Conservation (phyloP, 2,797 vertebrate species). For the Tinamus major region DNA sequence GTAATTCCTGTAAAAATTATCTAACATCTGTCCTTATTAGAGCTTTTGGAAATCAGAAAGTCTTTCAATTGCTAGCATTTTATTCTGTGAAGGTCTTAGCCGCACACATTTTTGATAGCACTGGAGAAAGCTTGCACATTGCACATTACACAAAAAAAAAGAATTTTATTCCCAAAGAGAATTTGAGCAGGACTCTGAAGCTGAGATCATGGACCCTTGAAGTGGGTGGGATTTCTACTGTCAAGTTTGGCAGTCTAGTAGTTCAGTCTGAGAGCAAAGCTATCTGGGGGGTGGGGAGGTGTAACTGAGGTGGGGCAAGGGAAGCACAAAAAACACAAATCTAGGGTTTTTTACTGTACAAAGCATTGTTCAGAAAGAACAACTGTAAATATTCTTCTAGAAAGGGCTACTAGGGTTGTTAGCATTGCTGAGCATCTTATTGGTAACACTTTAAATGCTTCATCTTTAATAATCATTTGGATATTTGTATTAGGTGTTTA, state of each 20-base stretch:
- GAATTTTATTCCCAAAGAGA: conserved; percentile 74
- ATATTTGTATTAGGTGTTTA: conserved; percentile 68
- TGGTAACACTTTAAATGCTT: conserved; percentile 59
- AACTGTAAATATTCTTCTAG: conserved; percentile 65
- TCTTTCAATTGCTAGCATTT: conserved; percentile 31
- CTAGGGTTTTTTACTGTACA: conserved; percentile 60
- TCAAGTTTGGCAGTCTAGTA: not conserved
- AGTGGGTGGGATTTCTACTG: conserved; percentile 11
- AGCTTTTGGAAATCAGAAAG: not conserved
- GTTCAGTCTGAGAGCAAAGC: conserved; percentile 31
- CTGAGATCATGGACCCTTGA: not conserved
- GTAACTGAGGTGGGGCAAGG: conserved; percentile 2
- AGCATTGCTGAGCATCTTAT: conserved; percentile 38
- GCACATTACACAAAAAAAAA: conserved; percentile 50
- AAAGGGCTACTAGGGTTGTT: conserved; percentile 61
- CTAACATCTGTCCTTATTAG: not conserved
- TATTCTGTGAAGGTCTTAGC: conserved; percentile 35
- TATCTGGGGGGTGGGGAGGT: conserved; percentile 4
- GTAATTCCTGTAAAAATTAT: conserved; percentile 45
- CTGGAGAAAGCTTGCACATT: conserved; percentile 74
- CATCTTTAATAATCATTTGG: conserved; percentile 51
- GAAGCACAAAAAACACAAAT: conserved; percentile 47
- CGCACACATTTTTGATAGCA: conserved; percentile 49
- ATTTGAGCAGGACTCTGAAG: conserved; percentile 34
- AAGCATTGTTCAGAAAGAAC: conserved; percentile 49